Evolutionary conservation across 2,888 invertebrate genomes (phyloP).

Genomic region (Nomada fucata): DNA sequence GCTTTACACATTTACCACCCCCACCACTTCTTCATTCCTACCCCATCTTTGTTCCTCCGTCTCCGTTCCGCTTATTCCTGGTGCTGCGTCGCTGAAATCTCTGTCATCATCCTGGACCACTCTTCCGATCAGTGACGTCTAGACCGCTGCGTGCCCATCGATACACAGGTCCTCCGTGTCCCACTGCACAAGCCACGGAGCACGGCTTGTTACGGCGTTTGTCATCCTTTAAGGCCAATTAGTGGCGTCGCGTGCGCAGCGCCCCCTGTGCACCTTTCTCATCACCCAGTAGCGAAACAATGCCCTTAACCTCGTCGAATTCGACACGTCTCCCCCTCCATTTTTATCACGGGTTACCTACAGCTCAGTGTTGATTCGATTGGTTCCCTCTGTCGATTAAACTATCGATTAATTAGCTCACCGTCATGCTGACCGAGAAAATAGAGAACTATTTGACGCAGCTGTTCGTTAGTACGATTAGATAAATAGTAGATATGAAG

Average conservation of each 20-base stretch:
- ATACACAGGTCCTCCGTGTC: conserved; percentile 30
- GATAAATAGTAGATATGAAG: no score
- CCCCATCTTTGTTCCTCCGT: conserved; percentile 45
- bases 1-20: conserved; percentile 21
- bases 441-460: background rate
- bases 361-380: background rate
- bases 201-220: conserved; percentile 48
- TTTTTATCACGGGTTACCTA: conserved; percentile 18
- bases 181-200: conserved; percentile 8
- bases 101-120: conserved; percentile 28
- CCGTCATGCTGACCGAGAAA: conserved; percentile 1
- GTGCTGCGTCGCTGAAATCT: conserved; percentile 40
- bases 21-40: conserved; percentile 19
- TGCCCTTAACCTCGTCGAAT: conserved; percentile 19
- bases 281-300: conserved; percentile 2
- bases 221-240: conserved; percentile 60
- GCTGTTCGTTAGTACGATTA: no score
- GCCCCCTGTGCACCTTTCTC: conserved; percentile 15
- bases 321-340: background rate
- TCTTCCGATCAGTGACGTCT: conserved; percentile 52
- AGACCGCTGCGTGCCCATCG: conserved; percentile 54
- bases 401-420: background rate
- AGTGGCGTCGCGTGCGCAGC: conserved; percentile 40
- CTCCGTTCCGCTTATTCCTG: conserved; percentile 29
- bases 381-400: background rate